Evolutionary conservation across 2,113 vertebrate species (phyloP).

Genomic region (Tor tambroides): DNA sequence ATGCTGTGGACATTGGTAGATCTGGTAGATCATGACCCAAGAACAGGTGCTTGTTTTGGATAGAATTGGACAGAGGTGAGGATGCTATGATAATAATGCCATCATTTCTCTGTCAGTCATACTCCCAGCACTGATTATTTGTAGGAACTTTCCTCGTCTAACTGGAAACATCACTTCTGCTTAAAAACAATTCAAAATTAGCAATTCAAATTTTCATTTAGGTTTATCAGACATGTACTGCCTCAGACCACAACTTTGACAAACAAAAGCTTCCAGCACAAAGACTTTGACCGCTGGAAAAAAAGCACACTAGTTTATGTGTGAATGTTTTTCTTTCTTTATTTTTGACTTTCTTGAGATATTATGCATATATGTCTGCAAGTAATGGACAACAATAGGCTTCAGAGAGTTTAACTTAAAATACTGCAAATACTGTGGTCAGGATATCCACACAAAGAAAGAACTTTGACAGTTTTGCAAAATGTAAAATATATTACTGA

Average conservation of each 20-base stretch:
- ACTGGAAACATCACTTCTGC: neutral
- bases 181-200: neutral
- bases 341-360: neutral
- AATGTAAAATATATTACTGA: neutral
- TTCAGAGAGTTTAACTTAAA: neutral
- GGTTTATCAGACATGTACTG: neutral
- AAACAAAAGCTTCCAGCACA: slow-evolving; percentile 3
- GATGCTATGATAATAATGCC: slow-evolving; percentile 41
- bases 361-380: neutral
- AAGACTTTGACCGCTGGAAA: slow-evolving; percentile 17
- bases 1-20: slow-evolving; percentile 36
- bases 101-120: slow-evolving; percentile 31
- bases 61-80: slow-evolving; percentile 34
- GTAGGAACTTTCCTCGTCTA: neutral
- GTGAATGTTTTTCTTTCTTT: neutral
- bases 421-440: neutral
- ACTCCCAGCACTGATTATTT: slow-evolving; percentile 22
- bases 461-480: neutral
- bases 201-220: neutral
- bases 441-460: neutral
- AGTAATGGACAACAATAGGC: neutral
- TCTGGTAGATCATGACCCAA: slow-evolving; percentile 35
- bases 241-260: slow-evolving; percentile 10
- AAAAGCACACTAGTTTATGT: neutral
- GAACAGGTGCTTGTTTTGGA: slow-evolving; percentile 45